phyloP scores from a whole-genome alignment of 2,888 invertebrate genomes.

The Bellardia bayeri region DNA sequence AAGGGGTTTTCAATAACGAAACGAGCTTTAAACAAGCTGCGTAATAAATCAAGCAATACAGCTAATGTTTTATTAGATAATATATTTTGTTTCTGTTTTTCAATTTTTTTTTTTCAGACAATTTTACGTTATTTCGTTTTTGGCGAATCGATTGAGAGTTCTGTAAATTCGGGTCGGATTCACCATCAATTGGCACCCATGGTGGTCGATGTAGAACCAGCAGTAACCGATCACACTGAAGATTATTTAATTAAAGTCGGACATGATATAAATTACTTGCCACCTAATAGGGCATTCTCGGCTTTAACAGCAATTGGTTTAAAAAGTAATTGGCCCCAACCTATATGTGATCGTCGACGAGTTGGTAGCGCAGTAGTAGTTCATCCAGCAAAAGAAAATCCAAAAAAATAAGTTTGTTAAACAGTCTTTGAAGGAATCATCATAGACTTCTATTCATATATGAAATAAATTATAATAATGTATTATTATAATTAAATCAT shows the following conservation, averaged over 20 bases:
- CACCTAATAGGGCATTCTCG: slow-evolving; percentile 85
- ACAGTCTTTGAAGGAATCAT: no score
- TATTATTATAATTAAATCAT: no score
- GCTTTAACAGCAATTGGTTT: slow-evolving; percentile 86
- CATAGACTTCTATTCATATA: no score
- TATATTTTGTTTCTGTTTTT: no score
- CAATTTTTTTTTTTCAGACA: slow-evolving; percentile 84
- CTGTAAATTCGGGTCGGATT: slow-evolving; percentile 89
- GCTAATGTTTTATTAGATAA: no score
- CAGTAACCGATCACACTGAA: slow-evolving; percentile 85
- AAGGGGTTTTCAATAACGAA: no score
- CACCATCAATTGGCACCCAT: slow-evolving; percentile 95
- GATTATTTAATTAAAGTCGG: slow-evolving; percentile 79
- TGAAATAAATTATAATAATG: no score
- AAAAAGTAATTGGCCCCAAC: slow-evolving; percentile 81
- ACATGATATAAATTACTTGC: slow-evolving; percentile 80
- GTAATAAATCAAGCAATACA: no score
- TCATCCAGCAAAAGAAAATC: slow-evolving; percentile 27
- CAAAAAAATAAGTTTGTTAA: no score
- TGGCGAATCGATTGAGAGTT: slow-evolving; percentile 87
- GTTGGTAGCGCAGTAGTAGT: slow-evolving; percentile 80
- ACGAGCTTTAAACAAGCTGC: no score
- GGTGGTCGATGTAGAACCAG: slow-evolving; percentile 88
- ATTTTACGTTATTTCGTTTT: slow-evolving; percentile 88
- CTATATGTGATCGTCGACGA: slow-evolving; percentile 84